Evolutionary conservation across 2,797 vertebrate genomes (phyloP).

Genomic region (Acanthis flammea): DNA sequence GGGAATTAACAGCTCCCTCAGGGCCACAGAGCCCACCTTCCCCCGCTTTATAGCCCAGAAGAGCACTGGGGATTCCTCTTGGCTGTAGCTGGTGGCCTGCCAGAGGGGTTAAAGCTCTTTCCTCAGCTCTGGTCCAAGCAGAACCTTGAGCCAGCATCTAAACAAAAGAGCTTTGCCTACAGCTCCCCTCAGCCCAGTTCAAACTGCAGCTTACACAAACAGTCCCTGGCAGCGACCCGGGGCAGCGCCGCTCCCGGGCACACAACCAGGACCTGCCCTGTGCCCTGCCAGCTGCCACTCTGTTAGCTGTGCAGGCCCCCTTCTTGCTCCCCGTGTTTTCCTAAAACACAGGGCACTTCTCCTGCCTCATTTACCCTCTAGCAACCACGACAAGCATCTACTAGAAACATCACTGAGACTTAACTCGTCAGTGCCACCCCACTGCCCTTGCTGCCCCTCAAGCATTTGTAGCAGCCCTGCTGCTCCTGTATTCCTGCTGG

Average conservation of each 20-base stretch:
- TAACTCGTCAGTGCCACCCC: background rate
- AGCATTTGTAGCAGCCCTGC: background rate
- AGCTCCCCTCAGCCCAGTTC: background rate
- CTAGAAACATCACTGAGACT: background rate
- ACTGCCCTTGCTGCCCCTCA: background rate
- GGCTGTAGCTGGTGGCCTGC: background rate
- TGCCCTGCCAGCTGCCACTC: background rate
- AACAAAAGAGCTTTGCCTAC: background rate
- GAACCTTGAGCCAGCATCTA: background rate
- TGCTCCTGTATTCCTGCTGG: background rate
- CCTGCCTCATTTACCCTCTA: background rate
- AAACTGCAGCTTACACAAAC: background rate
- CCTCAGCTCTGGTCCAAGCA: background rate
- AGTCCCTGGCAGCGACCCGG: background rate
- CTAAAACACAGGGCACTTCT: background rate
- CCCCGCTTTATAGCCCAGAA: background rate
- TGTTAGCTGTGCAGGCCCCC: background rate
- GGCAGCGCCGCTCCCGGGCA: fast-evolving
- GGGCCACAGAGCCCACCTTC: background rate
- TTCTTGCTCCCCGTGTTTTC: background rate
- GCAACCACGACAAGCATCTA: fast-evolving
- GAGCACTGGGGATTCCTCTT: background rate
- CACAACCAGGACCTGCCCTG: background rate
- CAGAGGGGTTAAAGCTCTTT: background rate
- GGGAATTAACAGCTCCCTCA: background rate